phyloP scores from a whole-genome alignment of 2,113 vertebrate genomes.

The Sturnus vulgaris region DNA sequence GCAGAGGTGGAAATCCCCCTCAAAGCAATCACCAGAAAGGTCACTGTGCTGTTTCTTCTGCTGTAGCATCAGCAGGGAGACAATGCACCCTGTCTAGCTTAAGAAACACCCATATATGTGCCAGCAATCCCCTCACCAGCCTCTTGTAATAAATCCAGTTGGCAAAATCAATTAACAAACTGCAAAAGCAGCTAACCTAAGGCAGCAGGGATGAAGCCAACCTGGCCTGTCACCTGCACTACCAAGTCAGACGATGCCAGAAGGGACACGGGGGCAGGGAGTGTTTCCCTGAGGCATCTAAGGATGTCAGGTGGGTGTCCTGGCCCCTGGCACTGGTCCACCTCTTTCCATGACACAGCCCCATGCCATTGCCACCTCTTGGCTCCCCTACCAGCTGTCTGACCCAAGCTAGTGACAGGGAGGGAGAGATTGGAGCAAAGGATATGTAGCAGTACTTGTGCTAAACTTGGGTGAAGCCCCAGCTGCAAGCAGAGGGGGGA shows the following conservation, averaged over 20 bases:
- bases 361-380: rapidly evolving
- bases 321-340: rapidly evolving
- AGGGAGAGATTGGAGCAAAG: not conserved
- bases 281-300: not conserved
- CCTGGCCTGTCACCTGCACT: no score
- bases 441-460: rapidly evolving
- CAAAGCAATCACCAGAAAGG: not conserved
- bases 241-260: not conserved
- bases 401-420: not conserved
- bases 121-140: no score
- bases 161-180: not conserved
- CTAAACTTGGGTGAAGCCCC: not conserved
- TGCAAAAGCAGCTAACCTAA: not conserved
- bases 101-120: rapidly evolving
- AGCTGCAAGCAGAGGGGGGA: not conserved
- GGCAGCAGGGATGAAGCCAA: not conserved
- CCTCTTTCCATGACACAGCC: not conserved
- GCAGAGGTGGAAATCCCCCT: not conserved
- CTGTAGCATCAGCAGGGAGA: not conserved
- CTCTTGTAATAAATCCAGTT: not conserved
- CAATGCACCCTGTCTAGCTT: rapidly evolving
- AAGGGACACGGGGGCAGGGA: not conserved
- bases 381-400: not conserved
- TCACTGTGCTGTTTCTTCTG: not conserved
- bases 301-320: not conserved